phyloP scores from a whole-genome alignment of 2,113 vertebrate species.

The Cephalopholis sonnerati region DNA sequence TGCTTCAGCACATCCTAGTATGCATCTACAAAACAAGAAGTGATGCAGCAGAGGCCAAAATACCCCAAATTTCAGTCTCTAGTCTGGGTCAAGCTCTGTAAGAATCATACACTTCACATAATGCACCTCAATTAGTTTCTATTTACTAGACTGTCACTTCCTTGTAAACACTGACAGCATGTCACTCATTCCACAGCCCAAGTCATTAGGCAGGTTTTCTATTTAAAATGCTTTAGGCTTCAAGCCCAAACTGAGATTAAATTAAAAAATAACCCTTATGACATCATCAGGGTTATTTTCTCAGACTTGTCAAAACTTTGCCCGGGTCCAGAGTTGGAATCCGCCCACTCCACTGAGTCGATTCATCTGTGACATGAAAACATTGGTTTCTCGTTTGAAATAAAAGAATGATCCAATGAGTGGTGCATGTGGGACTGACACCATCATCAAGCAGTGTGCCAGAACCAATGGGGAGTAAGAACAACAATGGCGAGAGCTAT shows the following conservation, averaged over 20 bases:
- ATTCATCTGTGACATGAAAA: too few relatives aligned
- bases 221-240: too few relatives aligned
- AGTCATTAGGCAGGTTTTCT: too few relatives aligned
- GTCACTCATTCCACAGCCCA: background rate
- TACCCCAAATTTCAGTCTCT: background rate
- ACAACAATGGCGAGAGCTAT: too few relatives aligned
- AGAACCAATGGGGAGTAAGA: too few relatives aligned
- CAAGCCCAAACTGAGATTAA: background rate
- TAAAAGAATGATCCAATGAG: too few relatives aligned
- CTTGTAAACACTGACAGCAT: too few relatives aligned
- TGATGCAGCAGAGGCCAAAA: background rate
- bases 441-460: too few relatives aligned
- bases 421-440: too few relatives aligned
- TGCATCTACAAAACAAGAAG: background rate
- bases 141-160: background rate
- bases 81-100: background rate
- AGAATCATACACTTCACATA: background rate
- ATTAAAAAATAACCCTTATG: background rate
- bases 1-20: background rate
- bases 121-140: background rate
- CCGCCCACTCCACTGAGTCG: too few relatives aligned
- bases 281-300: background rate
- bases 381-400: too few relatives aligned
- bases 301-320: background rate
- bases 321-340: too few relatives aligned